Percentiles rank a stretch among this genome's conserved stretches.
phyloP scores from a whole-genome alignment of 92 coral and sea anemone species.

The Scolanthus callimorphus region DNA sequence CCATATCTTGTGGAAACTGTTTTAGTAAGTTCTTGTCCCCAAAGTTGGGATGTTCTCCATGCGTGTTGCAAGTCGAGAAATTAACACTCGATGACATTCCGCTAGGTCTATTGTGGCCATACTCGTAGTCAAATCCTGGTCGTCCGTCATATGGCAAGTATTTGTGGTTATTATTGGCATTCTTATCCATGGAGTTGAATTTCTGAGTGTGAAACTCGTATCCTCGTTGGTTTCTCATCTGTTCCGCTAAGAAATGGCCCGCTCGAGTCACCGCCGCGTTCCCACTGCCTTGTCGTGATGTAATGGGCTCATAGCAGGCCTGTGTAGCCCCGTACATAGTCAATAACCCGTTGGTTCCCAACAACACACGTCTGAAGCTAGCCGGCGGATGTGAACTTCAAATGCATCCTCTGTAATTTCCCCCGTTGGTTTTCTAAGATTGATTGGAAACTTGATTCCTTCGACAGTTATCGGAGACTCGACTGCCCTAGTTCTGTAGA shows the following conservation, averaged over 20 bases:
- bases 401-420: background rate
- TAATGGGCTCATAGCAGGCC: slow-evolving; percentile 8
- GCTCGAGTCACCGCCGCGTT: background rate
- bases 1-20: slow-evolving; percentile 28
- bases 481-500: background rate
- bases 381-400: slow-evolving; percentile 24
- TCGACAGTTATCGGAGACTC: background rate
- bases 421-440: background rate
- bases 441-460: slow-evolving; percentile 1
- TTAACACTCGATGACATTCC: slow-evolving; percentile 68
- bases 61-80: slow-evolving; percentile 53
- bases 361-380: background rate
- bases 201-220: slow-evolving; percentile 19
- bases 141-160: slow-evolving; percentile 18
- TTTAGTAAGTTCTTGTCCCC: slow-evolving; percentile 24
- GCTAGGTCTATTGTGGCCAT: slow-evolving; percentile 50
- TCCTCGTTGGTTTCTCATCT: slow-evolving; percentile 3
- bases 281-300: background rate
- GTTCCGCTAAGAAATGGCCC: background rate
- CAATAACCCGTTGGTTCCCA: background rate
- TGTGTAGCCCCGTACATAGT: slow-evolving; percentile 3
- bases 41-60: slow-evolving; percentile 51
- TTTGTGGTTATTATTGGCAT: slow-evolving; percentile 3
- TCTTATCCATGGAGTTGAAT: slow-evolving; percentile 25
- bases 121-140: slow-evolving; percentile 55